Base-by-base conservation (phyloP, 2,113 vertebrate genomes). In the Syrrhaptes paradoxus region DNA sequence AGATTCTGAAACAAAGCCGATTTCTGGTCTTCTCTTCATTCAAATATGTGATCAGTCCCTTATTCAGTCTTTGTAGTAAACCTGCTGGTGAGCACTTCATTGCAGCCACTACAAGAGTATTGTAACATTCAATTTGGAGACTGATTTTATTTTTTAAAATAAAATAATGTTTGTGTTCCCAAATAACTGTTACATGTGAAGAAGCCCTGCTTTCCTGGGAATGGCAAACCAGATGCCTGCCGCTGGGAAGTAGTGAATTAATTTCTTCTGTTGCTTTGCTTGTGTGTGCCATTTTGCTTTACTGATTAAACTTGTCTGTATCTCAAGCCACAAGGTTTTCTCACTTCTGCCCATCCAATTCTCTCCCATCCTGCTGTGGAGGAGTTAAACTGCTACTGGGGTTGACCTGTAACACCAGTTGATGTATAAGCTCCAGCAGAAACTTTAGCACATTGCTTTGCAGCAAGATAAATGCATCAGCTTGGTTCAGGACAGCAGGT, bases 151-250 rank as follows among this genome's bases (percentile, higher is more conserved):
- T 26, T 25, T 45, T 31, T 0, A 25, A 25, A 73, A 65, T 32
- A 36, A 36, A 36, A 36, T 36, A 36, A 36, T 9, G 6, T 14
- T 16, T 41, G n/a, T 49, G 29, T 70, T 76, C 41, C 55, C 10
- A 17, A 16, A 13, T 24, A 19, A 29, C 26, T 1, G 3, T 7
- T 73, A 8, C 6, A 2, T 3, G 21, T 2, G 8, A 24, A 13
- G 22, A 15, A 73, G 15, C 21, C 45, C 26, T 41, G n/a, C n/a
- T 41, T 66, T 32, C 36, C 18, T 36, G 34, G 31, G 26, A 6
- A 59, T 10, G 46, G 61, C 10, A 18, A 16, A 75, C 5, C 18
- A n/a, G 5, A 13, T 10, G 13, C 62, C 68, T 62, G 55, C 48
- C 2, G 0, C 4, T 43, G 34, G 41, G 61, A 43, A 48, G 34